Conservation (phyloP, 2,113 vertebrate genomes). For the Chaetorhynchus papuensis region DNA sequence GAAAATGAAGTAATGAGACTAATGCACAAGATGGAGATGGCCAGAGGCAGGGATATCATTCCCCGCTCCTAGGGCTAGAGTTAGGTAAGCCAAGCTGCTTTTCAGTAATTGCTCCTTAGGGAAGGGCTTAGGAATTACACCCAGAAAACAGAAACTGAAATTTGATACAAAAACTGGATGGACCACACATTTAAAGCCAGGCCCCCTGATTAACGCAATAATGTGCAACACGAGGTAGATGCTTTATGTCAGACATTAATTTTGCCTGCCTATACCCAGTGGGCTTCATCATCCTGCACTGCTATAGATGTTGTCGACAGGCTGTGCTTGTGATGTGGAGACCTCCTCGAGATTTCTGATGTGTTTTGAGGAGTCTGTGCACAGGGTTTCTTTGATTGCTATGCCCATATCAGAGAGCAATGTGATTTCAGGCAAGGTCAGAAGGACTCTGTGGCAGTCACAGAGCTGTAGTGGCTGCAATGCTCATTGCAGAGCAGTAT, state of each 20-base stretch:
- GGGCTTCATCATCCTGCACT: background rate
- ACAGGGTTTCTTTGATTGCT: background rate
- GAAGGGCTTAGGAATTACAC: background rate
- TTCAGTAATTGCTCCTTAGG: background rate
- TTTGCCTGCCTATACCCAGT: background rate
- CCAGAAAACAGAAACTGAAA: background rate
- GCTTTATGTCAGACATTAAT: background rate
- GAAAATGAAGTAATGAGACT: slow-evolving; percentile 13
- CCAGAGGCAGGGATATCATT: background rate
- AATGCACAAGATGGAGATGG: background rate
- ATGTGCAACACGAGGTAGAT: background rate
- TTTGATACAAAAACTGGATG: background rate
- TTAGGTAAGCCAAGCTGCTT: background rate
- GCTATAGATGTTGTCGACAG: background rate
- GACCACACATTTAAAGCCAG: background rate
- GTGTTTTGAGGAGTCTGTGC: background rate
- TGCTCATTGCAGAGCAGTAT: background rate
- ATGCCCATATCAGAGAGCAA: background rate
- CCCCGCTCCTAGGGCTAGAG: background rate
- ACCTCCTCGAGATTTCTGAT: background rate
- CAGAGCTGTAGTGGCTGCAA: background rate
- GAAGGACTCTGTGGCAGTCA: background rate
- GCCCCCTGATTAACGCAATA: background rate
- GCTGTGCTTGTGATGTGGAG: background rate
- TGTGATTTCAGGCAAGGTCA: background rate